Evolutionary conservation across 2,888 invertebrate genomes (phyloP), one percentile per base, ranked within the genome.

Genomic region (Cosmorhoe ocellata): DNA sequence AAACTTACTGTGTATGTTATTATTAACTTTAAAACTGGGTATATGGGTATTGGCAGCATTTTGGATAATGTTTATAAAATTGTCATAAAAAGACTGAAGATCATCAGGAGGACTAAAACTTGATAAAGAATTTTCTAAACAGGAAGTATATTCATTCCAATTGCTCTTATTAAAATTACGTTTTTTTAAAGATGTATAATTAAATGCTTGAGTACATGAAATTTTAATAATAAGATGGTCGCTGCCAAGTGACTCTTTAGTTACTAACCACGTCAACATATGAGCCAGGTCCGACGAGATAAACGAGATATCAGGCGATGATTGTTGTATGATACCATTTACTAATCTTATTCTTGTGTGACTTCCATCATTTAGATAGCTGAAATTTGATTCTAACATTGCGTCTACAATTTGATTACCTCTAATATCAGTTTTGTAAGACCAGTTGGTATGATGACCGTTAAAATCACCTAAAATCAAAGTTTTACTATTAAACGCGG

Each of bases 361-460:
- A 1, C 13, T 28, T 2, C 61, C 58, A 13, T 60, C 43, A 38
- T 66, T 66, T 1, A 66, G 13, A 2, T 12, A 24, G 0, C 52
- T 44, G 32, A 56, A 57, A 9, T 48, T 27, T 18, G 41, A 18
- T 4, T 60, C 60, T 9, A 46, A 6, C 2, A 46, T 8, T 0
- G 58, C 8, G 3, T 63, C 60, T 13, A 55, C 48, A 0, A 66
- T 39, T 47, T 54, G 56, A 6, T 4, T 6, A 2, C 63, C 65
- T 33, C 61, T 44, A 4, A 8, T 2, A 28, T 66, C 53, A 1
- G 38, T 56, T 46, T 51, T 61, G 11, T 30, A 28, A 0, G 61
- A 61, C 61, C 64, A 63, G 13, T 34, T 56, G 1, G 51, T 11
- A 36, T 65, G 63, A 26, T 61, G 63, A 0, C 31, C 56, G 10